These are phyloP conservation scores for Ailurus styani DNA, from an alignment of 2,113 vertebrate species.

Conservation along the genomic window DNA sequence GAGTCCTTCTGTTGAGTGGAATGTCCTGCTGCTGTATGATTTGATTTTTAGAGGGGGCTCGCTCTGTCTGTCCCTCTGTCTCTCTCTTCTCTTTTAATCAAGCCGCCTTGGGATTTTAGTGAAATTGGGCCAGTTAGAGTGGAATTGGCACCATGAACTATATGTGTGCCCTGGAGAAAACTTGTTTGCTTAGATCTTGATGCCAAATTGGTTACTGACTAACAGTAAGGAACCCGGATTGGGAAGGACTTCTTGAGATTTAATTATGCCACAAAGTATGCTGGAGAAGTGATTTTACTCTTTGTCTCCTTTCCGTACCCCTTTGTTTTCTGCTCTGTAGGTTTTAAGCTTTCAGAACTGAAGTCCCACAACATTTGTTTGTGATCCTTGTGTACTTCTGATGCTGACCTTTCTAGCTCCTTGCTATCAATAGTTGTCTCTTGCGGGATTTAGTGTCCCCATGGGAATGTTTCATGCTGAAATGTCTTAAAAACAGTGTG, in stretches of 20 bases:
- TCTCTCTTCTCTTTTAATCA: conserved; percentile 63
- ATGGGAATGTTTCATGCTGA: neutral
- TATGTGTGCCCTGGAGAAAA: conserved; percentile 77
- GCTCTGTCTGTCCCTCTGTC: neutral
- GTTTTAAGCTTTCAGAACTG: neutral
- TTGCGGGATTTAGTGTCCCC: neutral
- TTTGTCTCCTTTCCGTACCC: neutral
- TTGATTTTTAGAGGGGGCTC: conserved; percentile 40
- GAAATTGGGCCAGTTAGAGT: conserved; percentile 72
- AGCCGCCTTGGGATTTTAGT: conserved; percentile 73
- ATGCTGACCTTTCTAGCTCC: neutral
- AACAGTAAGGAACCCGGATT: conserved; percentile 67
- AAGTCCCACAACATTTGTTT: neutral
- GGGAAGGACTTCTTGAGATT: conserved; percentile 65
- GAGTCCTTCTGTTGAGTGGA: conserved; percentile 66
- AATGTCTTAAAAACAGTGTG: neutral
- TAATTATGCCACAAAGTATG: conserved; percentile 67
- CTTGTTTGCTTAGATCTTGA: conserved; percentile 78
- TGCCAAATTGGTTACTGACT: conserved; percentile 77
- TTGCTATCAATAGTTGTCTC: neutral
- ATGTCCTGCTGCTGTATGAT: conserved; percentile 76
- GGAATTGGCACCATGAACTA: conserved; percentile 72
- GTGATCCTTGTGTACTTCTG: neutral
- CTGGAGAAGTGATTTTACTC: conserved; percentile 66
- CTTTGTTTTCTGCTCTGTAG: neutral